Conservation (phyloP, 2,797 vertebrate species). For the Poliocrania exsul region DNA sequence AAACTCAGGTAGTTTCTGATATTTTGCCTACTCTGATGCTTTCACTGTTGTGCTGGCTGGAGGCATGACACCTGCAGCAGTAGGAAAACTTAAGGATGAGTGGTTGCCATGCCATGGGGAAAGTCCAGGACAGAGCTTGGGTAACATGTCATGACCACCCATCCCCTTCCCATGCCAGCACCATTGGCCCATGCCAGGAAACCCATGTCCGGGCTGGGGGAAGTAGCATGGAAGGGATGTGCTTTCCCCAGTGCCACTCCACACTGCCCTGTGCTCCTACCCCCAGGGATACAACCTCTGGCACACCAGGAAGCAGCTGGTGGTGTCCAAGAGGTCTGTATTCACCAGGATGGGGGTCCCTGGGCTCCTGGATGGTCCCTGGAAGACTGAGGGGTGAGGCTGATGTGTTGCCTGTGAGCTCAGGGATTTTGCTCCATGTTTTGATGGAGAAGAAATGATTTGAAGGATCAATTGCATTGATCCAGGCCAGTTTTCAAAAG, state of each 20-base stretch:
- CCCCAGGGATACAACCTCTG: neutral
- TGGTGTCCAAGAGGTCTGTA: neutral
- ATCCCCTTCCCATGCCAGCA: neutral
- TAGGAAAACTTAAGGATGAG: neutral
- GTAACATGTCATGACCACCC: accelerated
- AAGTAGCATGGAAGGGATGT: neutral
- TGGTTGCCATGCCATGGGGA: accelerated
- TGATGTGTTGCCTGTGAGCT: neutral
- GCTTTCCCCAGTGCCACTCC: neutral
- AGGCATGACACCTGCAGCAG: neutral
- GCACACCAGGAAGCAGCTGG: neutral
- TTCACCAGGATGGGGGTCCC: neutral
- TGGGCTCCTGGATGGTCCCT: neutral
- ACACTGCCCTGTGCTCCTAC: neutral
- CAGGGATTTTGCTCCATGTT: neutral
- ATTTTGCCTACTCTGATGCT: neutral
- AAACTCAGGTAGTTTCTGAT: neutral
- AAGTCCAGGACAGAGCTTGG: neutral
- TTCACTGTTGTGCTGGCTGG: neutral
- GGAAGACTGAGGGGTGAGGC: neutral
- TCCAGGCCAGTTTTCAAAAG: neutral
- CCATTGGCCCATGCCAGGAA: neutral
- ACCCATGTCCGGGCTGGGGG: accelerated
- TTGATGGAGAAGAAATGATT: neutral
- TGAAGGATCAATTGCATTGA: neutral